These are phyloP conservation scores for Poeciliopsis turrubarensis DNA, from an alignment of 2,113 vertebrate species.

Conservation along the genomic window DNA sequence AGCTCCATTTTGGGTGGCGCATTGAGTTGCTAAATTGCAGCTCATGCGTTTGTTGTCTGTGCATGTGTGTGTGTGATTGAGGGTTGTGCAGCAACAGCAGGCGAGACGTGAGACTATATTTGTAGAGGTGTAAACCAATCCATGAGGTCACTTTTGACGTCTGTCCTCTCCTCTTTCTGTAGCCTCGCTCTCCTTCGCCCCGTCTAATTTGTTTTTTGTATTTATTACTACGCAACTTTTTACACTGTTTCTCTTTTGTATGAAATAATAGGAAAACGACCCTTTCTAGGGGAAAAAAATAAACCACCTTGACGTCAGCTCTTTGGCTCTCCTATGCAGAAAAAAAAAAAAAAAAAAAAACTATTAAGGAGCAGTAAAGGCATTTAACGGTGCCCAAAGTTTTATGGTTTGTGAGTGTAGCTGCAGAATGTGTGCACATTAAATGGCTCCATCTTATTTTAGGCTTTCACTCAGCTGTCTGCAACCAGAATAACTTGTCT, in stretches of 20 bases:
- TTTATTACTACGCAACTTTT: slow-evolving; percentile 70
- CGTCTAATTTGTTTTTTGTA: slow-evolving; percentile 66
- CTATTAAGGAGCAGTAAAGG: slow-evolving; percentile 12
- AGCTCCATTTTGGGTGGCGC: slow-evolving; percentile 23
- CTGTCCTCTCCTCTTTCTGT: slow-evolving; percentile 21
- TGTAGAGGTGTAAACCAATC: slow-evolving; percentile 66
- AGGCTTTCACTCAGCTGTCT: slow-evolving; percentile 76
- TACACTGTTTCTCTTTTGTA: slow-evolving; percentile 77
- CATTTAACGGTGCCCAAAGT: slow-evolving; percentile 23
- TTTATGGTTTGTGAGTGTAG: slow-evolving; percentile 70
- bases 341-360: slow-evolving; percentile 43
- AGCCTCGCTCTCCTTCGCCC: slow-evolving; percentile 8
- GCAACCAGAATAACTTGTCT: slow-evolving; percentile 78
- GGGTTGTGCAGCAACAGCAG: slow-evolving; percentile 21
- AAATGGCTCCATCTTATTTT: slow-evolving; percentile 71
- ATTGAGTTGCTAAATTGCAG: slow-evolving; percentile 21
- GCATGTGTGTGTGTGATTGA: slow-evolving; percentile 14
- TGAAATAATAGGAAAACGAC: slow-evolving; percentile 56
- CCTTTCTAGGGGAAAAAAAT: slow-evolving; percentile 69
- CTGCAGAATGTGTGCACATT: slow-evolving; percentile 56
- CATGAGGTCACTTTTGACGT: slow-evolving; percentile 62
- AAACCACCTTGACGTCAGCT: slow-evolving; percentile 20
- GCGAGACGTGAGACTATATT: slow-evolving; percentile 48
- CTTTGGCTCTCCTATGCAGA: slow-evolving; percentile 20
- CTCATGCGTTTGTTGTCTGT: slow-evolving; percentile 33